Evolutionary conservation across 2,888 invertebrate genomes (phyloP), one percentile per base, ranked within the genome.

Genomic region (Dasysyrphus albostriatus): DNA sequence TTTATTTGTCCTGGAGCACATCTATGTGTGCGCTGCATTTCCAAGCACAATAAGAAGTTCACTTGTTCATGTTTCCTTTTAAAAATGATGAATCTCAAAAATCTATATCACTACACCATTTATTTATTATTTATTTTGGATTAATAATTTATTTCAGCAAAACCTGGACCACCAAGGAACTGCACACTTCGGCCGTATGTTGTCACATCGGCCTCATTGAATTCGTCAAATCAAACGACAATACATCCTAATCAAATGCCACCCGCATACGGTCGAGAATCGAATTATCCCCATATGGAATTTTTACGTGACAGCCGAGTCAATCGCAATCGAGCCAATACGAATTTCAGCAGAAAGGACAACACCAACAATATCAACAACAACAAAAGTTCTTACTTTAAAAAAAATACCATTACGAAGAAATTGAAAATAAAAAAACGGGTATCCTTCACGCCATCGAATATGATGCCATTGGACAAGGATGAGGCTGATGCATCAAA

Each of bases 81-180:
- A 65, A 65, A 65, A 42, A 42, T 24, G 39, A 24, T 61, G 65
- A 73, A 59, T 83, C 16, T 24, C 37, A 12, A 59, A 70, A 83
- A 69, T 65, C 56, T 10, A 81, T 80, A 24, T 24, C 24, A 3
- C 24, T 24, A 24, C 3, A 24, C 63, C 39, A 10, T 56, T 4
- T 24, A 32, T 32, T n/a, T 10, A 61, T 80, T 72, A 79, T 56
- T 51, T 77, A 58, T 76, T 83, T 88, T 24, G 63, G 76, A 87
- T 80, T 39, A 69, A 39, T 54, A 69, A 49, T 89, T 83, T 88
- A 89, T 91, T 90, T 56, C 92, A 96, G 97, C 96, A 34, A 96
- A 96, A 89, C 97, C 97, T 32, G 95, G 96, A 83, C 95, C 97
- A 2, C 94, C 97, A 88, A 95, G 96, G 88, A 98, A 98, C 93